Evolutionary conservation across 1,140 invertebrate species (phyloP).

Genomic region (Drosophila sulfurigaster): DNA sequence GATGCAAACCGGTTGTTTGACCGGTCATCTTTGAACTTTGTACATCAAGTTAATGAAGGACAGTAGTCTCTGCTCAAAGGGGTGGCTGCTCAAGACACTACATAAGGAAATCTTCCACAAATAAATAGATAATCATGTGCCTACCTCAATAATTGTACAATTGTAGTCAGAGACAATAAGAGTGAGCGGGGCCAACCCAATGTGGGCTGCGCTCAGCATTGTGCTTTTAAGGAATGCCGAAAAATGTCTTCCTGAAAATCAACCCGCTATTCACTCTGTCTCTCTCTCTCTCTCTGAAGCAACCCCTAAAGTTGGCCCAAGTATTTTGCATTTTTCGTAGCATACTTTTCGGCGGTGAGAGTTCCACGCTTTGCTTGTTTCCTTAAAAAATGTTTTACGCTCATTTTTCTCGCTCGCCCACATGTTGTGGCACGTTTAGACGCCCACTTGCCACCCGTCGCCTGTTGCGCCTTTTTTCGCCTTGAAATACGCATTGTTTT

Average conservation of each 20-base stretch:
- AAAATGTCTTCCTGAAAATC: conserved; percentile 9
- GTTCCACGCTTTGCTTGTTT: conserved; percentile 4
- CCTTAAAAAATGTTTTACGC: conserved; percentile 29
- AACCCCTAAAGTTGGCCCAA: conserved; percentile 50
- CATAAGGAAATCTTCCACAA: conserved; percentile 3
- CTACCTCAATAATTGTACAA: conserved; percentile 78
- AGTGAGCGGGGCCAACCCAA: conserved; percentile 41
- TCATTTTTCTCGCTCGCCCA: conserved; percentile 27
- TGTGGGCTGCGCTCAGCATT: conserved; percentile 36
- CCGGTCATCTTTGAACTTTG: conserved; percentile 76
- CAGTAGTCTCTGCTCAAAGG: conserved; percentile 35
- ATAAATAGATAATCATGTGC: conserved; percentile 58
- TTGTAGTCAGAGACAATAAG: conserved; percentile 25
- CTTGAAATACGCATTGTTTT: conserved; percentile 38
- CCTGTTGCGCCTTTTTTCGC: conserved; percentile 56
- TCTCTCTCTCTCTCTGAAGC: conserved; percentile 14
- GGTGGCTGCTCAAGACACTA: conserved; percentile 22
- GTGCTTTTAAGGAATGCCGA: conserved; percentile 32
- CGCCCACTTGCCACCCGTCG: not conserved
- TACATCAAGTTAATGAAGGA: conserved; percentile 55
- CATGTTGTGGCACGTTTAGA: conserved; percentile 44
- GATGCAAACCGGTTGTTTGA: conserved; percentile 69
- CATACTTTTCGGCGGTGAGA: conserved; percentile 61
- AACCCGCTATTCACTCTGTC: not conserved
- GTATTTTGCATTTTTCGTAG: conserved; percentile 53